Percentiles rank a stretch among this genome's conserved stretches.
Conservation (phyloP, 2,888 invertebrate species). For the Oxytorus armatus region DNA sequence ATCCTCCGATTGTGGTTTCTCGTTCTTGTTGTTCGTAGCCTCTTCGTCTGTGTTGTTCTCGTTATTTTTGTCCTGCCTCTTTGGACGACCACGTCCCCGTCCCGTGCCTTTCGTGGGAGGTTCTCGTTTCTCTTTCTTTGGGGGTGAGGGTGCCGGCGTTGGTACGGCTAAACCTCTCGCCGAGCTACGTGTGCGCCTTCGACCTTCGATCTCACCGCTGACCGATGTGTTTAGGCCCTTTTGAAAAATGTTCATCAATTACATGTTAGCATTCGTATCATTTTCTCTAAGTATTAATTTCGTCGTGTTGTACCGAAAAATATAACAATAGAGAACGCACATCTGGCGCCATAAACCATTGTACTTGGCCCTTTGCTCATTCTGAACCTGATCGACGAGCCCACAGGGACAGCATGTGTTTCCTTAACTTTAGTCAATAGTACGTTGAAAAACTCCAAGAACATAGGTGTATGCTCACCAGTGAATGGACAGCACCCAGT, state of each 20-base stretch:
- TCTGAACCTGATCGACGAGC: not conserved
- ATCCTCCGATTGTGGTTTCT: constrained; percentile 78
- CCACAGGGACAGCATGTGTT: not conserved
- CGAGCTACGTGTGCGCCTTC: constrained; percentile 86
- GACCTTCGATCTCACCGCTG: constrained; percentile 85
- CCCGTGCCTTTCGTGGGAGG: constrained; percentile 81
- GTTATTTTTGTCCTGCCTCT: constrained; percentile 81
- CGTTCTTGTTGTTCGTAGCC: constrained; percentile 79
- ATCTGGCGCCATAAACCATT: not conserved
- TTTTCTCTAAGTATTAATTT: too few species aligned
- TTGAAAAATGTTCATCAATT: too few species aligned
- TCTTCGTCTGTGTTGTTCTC: constrained; percentile 81
- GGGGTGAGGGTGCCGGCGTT: constrained; percentile 85
- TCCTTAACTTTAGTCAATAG: not conserved
- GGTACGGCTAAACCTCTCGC: constrained; percentile 85
- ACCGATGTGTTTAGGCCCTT: constrained; percentile 84
- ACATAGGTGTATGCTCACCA: too few species aligned
- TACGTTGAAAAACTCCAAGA: too few species aligned
- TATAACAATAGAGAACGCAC: too few species aligned
- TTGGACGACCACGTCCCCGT: constrained; percentile 82
- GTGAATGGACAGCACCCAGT: too few species aligned
- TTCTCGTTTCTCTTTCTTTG: constrained; percentile 85
- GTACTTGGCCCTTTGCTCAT: not conserved
- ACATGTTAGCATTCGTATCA: too few species aligned
- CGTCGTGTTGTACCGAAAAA: too few species aligned